Conservation (phyloP, 92 coral and sea anemone species). For the Porites rus region DNA sequence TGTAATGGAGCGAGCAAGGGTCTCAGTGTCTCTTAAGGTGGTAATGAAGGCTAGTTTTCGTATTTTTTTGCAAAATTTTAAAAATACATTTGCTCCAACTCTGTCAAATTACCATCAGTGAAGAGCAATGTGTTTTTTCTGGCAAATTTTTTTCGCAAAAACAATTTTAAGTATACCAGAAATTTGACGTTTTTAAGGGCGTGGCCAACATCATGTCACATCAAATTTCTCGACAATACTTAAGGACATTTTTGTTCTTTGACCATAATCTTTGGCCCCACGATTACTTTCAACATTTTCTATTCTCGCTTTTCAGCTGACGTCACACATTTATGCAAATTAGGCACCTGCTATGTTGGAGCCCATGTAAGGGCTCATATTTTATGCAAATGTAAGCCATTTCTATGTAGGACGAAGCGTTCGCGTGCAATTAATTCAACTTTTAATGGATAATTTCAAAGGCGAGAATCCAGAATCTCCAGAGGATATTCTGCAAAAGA, state of each 20-base stretch:
- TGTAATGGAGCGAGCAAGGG: too few species aligned
- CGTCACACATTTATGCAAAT: conserved; percentile 8
- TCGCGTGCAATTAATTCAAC: neutral
- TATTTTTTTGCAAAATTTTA: neutral
- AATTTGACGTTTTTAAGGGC: conserved; percentile 2
- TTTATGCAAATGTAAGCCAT: conserved; percentile 9
- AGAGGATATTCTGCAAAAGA: conserved; percentile 9
- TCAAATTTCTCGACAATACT: neutral
- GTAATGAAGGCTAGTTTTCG: too few species aligned
- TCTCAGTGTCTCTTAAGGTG: too few species aligned
- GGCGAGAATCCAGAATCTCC: conserved; percentile 20
- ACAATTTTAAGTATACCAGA: neutral
- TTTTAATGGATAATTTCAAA: conserved; percentile 28
- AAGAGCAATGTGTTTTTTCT: neutral
- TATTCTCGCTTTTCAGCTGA: conserved; percentile 23
- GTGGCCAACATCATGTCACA: conserved; percentile 9
- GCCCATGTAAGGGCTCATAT: conserved; percentile 4
- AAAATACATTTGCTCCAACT: neutral
- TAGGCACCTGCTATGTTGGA: conserved; percentile 42
- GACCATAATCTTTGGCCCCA: neutral
- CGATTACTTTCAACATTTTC: neutral
- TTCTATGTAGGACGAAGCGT: neutral
- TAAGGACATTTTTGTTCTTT: neutral
- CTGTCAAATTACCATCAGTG: neutral
- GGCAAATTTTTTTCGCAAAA: conserved; percentile 9